phyloP scores from a whole-genome alignment of 1,140 invertebrate genomes.

The Aphelinus atriplicis region DNA sequence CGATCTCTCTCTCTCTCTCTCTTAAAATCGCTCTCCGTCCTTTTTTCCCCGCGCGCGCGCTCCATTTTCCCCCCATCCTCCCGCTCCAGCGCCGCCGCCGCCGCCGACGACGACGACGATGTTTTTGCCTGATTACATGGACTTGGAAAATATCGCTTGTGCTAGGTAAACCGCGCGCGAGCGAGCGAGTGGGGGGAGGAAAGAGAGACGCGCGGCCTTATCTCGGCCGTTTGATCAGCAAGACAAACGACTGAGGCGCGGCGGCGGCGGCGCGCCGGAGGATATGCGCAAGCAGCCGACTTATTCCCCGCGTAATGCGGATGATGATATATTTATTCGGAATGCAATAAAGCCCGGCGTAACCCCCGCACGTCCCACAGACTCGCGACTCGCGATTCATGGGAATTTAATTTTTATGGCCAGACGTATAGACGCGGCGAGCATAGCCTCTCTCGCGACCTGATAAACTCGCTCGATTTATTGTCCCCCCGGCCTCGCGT shows the following conservation, averaged over 20 bases:
- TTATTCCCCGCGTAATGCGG: constrained; percentile 33
- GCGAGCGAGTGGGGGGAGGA: background rate
- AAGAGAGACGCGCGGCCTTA: background rate
- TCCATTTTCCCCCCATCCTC: background rate
- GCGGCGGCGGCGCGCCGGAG: too few relatives aligned
- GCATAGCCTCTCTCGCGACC: too few relatives aligned
- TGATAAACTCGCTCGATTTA: too few relatives aligned
- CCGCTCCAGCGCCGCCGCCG: too few relatives aligned
- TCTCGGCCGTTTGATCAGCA: constrained; percentile 32
- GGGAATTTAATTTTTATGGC: constrained; percentile 35
- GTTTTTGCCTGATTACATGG: constrained; percentile 34
- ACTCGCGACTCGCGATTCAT: constrained; percentile 14
- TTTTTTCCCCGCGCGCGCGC: background rate
- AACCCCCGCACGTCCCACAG: background rate
- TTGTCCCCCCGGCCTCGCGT: too few relatives aligned
- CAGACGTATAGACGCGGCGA: background rate
- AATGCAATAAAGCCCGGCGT: constrained; percentile 23
- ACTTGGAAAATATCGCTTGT: constrained; percentile 21
- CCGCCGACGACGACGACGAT: constrained; percentile 5
- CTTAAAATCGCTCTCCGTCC: background rate
- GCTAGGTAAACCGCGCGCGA: constrained; percentile 15
- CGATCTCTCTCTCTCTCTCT: constrained; percentile 42
- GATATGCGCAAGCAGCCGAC: background rate
- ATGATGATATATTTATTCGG: constrained; percentile 36
- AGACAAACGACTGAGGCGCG: constrained; percentile 5